Conservation (phyloP, 2,888 invertebrate species). For the Idaea aversata region DNA sequence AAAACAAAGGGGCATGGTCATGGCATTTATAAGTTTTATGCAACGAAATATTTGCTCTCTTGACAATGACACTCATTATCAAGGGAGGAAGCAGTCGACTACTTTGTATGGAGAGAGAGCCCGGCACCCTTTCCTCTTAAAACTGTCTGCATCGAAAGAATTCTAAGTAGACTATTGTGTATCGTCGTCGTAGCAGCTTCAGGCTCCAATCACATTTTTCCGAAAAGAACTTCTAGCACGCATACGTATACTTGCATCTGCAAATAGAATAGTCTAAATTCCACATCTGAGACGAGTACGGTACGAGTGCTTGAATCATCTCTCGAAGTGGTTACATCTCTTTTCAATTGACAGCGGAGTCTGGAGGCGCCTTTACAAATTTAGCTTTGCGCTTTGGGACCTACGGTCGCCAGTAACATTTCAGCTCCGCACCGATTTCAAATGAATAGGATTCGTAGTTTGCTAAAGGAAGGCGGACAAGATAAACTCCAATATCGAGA, state of each 20-base stretch:
- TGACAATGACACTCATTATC: too few species aligned
- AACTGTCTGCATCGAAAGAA: background rate
- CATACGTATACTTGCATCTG: constrained; percentile 7
- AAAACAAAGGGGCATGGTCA: too few species aligned
- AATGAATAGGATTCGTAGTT: constrained; percentile 45
- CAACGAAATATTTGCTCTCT: too few species aligned
- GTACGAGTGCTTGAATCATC: constrained; percentile 15
- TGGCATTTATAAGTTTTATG: too few species aligned
- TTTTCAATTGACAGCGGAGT: constrained; percentile 31
- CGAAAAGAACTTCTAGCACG: background rate
- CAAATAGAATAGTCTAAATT: constrained; percentile 15
- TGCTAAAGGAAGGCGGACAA: constrained; percentile 32
- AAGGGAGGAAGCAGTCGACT: too few species aligned
- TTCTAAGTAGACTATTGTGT: background rate
- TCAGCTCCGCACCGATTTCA: constrained; percentile 39
- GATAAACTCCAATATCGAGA: background rate
- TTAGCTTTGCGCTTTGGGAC: constrained; percentile 46
- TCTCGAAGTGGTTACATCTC: constrained; percentile 36
- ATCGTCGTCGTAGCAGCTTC: background rate
- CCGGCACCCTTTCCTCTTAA: too few species aligned
- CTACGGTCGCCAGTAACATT: constrained; percentile 34
- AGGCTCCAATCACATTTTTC: background rate
- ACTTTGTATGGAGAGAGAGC: too few species aligned
- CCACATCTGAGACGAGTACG: background rate
- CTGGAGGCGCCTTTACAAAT: constrained; percentile 49